Conservation (phyloP, 2,113 vertebrate genomes). For the Oxygymnocypris stewartii region DNA sequence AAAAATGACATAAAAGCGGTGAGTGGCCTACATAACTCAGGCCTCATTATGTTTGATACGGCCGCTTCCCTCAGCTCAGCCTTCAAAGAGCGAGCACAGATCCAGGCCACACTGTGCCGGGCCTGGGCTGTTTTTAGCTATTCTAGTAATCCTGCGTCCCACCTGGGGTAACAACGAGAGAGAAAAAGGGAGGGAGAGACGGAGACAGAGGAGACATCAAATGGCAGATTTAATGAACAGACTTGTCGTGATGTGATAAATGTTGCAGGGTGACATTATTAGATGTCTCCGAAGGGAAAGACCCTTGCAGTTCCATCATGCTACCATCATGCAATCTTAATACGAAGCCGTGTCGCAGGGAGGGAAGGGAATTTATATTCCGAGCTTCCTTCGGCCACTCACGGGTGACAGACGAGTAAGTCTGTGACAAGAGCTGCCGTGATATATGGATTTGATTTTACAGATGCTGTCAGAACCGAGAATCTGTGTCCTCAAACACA, state of each 20-base stretch:
- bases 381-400: slow-evolving; percentile 14
- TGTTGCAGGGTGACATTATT: slow-evolving; percentile 54
- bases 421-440: neutral
- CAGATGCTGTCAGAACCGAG: slow-evolving; percentile 10
- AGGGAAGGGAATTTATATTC: slow-evolving; percentile 27
- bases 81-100: slow-evolving; percentile 36
- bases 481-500: slow-evolving; percentile 24
- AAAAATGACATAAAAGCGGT: slow-evolving; percentile 47
- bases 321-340: slow-evolving; percentile 48
- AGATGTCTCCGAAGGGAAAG: slow-evolving; percentile 49
- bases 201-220: slow-evolving; percentile 4
- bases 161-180: slow-evolving; percentile 35
- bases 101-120: slow-evolving; percentile 46
- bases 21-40: slow-evolving; percentile 54
- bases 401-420: neutral
- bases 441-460: slow-evolving; percentile 40
- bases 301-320: slow-evolving; percentile 45
- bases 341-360: neutral
- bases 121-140: slow-evolving; percentile 47
- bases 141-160: slow-evolving; percentile 45
- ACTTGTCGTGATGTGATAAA: slow-evolving; percentile 51
- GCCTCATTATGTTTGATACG: slow-evolving; percentile 45
- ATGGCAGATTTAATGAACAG: slow-evolving; percentile 42
- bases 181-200: neutral
- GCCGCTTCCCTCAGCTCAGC: slow-evolving; percentile 26